Conservation (phyloP, 2,113 vertebrate genomes). For the Numida meleagris region DNA sequence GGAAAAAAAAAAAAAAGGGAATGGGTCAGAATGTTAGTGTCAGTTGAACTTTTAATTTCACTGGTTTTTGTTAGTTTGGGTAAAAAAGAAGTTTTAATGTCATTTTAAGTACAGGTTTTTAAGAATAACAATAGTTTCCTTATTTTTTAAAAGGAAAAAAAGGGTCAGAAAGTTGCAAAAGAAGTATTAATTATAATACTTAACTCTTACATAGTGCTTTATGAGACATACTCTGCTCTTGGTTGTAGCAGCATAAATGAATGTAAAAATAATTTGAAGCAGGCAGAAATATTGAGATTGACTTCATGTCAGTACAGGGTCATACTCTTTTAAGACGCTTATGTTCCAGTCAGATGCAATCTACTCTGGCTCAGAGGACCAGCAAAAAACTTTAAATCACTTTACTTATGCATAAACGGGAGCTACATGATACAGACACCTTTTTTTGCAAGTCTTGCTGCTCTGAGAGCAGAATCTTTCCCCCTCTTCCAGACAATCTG, state of each 20-base stretch:
- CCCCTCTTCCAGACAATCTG: background rate
- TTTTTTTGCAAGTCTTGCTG: background rate
- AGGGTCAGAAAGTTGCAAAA: background rate
- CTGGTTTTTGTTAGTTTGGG: conserved; percentile 32
- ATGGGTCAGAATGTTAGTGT: background rate
- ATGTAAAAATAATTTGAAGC: conserved; percentile 2
- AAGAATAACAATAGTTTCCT: background rate
- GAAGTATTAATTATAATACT: background rate
- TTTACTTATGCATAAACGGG: background rate
- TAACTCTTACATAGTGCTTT: background rate
- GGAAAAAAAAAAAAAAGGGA: background rate
- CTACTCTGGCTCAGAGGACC: background rate
- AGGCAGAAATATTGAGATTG: background rate
- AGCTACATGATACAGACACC: background rate
- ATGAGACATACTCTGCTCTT: background rate
- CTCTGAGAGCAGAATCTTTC: background rate
- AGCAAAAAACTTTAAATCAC: background rate
- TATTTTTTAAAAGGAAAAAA: conserved; percentile 32
- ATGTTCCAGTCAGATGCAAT: background rate
- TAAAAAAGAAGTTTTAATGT: background rate
- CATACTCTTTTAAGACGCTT: background rate
- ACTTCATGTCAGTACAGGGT: background rate
- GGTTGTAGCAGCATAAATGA: conserved; percentile 5
- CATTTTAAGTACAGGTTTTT: conserved; percentile 7
- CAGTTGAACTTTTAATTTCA: conserved; percentile 31